Conservation (phyloP, 30 jellyfish, hydroid and myxozoan genomes). For the Chrysaora quinquecirrha region DNA sequence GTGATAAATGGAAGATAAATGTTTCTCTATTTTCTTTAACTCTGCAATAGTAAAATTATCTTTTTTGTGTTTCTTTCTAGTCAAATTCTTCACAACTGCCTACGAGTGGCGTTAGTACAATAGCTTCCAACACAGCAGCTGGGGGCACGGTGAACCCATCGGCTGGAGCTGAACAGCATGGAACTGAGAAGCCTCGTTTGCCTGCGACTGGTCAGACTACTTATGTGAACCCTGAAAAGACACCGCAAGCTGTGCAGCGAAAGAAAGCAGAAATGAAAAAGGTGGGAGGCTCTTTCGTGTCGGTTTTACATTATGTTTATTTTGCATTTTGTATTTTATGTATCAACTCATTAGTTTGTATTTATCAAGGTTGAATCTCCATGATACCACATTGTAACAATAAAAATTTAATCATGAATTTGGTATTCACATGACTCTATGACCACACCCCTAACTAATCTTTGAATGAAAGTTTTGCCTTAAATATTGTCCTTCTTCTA, state of each 20-base stretch:
- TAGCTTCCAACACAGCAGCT: background rate
- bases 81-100: slow-evolving; percentile 16
- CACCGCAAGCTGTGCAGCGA: slow-evolving; percentile 66
- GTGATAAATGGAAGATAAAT: background rate
- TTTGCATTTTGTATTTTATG: no score
- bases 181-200: slow-evolving; percentile 22
- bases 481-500: no score
- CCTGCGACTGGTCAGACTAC: slow-evolving; percentile 68
- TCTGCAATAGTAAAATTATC: background rate
- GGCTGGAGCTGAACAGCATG: background rate
- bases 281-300: no score
- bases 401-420: no score
- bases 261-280: slow-evolving; percentile 60
- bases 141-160: background rate
- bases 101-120: background rate
- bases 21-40: no score
- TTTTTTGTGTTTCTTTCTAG: slow-evolving; percentile 4
- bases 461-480: no score
- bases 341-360: no score
- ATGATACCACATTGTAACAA: no score
- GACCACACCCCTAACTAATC: no score
- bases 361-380: no score
- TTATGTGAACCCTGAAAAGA: slow-evolving; percentile 57
- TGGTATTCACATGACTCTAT: no score
- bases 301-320: no score